These are phyloP conservation scores for Collichthys lucidus DNA, from an alignment of 2,113 vertebrate genomes.

Conservation along the genomic window DNA sequence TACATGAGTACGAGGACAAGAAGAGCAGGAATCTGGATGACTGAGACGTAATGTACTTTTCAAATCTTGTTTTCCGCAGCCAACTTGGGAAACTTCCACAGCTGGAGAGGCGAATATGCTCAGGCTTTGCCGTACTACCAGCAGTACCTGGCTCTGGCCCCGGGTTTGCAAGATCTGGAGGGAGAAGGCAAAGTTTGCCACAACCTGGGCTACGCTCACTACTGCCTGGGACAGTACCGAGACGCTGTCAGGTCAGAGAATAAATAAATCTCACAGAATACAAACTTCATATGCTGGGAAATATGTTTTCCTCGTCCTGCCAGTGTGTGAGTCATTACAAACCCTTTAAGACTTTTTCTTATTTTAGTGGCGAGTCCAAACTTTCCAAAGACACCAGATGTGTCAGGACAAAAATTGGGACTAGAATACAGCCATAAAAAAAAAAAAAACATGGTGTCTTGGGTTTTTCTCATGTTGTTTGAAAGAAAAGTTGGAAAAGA, in stretches of 20 bases:
- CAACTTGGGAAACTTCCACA: conserved; percentile 97
- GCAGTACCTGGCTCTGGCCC: conserved; percentile 90
- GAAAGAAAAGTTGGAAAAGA: too few relatives aligned
- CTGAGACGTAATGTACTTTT: background rate
- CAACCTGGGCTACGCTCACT: conserved; percentile 95
- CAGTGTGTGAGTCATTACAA: background rate
- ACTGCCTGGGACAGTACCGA: conserved; percentile 93
- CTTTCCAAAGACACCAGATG: background rate
- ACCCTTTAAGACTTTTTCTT: background rate
- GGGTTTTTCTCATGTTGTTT: too few relatives aligned
- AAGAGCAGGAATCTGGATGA: background rate
- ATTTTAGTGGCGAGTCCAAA: background rate
- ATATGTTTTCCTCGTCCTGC: background rate
- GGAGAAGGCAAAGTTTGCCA: conserved; percentile 96
- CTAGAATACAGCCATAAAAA: too few relatives aligned
- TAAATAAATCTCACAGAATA: background rate
- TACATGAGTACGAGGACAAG: too few relatives aligned
- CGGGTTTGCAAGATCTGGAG: conserved; percentile 94
- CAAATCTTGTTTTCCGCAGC: conserved; percentile 60
- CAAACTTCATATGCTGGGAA: background rate
- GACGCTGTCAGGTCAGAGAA: conserved; percentile 88
- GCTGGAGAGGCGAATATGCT: conserved; percentile 90
- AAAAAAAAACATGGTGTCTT: too few relatives aligned
- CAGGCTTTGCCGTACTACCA: conserved; percentile 94
- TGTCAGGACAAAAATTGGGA: background rate